phyloP scores from a whole-genome alignment of 2,888 invertebrate genomes.

The Rhagonycha fulva region DNA sequence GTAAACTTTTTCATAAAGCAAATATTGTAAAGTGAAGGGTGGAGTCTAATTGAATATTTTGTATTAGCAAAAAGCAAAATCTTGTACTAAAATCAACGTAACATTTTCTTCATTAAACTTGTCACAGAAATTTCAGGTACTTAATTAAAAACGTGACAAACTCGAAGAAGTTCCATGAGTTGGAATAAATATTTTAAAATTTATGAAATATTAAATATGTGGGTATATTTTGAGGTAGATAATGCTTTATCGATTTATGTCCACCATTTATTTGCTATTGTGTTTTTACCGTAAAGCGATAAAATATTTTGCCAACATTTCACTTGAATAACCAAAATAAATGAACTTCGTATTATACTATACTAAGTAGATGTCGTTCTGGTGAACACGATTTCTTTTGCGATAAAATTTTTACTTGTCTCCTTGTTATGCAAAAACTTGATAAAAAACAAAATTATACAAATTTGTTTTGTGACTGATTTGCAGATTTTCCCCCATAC shows the following conservation, averaged over 20 bases:
- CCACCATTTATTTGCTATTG: constrained; percentile 42
- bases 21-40: background rate
- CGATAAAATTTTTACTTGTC: background rate
- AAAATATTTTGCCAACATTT: constrained; percentile 48
- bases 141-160: constrained; percentile 5
- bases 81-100: constrained; percentile 6
- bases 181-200: background rate
- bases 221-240: constrained; percentile 16
- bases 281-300: constrained; percentile 43
- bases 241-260: constrained; percentile 38
- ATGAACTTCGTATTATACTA: constrained; percentile 44
- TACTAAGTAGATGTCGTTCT: constrained; percentile 43
- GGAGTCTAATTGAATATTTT: constrained; percentile 4
- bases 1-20: background rate
- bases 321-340: constrained; percentile 46
- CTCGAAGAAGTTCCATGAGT: background rate
- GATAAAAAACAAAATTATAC: background rate
- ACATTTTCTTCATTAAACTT: constrained; percentile 2
- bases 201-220: background rate
- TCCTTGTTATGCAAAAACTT: background rate
- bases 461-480: background rate
- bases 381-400: constrained; percentile 21
- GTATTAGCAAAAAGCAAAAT: constrained; percentile 11
- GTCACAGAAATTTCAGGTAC: constrained; percentile 3
- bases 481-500: background rate